These are phyloP conservation scores for Cryptotis parvus DNA, from an alignment of 2,113 vertebrate species.

Conservation along the genomic window DNA sequence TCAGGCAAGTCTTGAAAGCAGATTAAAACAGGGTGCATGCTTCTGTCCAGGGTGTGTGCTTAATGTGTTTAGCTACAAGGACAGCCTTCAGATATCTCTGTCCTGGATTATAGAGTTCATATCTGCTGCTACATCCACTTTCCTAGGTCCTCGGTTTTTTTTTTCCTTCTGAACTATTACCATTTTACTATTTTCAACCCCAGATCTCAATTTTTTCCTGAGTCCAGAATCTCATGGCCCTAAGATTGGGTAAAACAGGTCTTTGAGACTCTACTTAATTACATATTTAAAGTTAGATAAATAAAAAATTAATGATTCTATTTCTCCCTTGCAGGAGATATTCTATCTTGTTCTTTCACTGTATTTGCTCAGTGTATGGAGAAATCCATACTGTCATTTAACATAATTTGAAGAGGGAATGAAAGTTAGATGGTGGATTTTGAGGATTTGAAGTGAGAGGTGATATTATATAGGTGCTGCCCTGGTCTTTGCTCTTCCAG, in stretches of 20 bases:
- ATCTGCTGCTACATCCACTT: neutral
- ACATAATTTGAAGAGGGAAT: neutral
- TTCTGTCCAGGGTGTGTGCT: too few relatives aligned
- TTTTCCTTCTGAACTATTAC: neutral
- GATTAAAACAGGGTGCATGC: too few relatives aligned
- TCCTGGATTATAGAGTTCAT: neutral
- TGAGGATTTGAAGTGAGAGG: neutral
- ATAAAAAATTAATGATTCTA: neutral
- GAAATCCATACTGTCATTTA: neutral
- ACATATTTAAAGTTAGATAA: neutral
- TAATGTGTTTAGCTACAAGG: too few relatives aligned
- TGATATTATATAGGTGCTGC: neutral
- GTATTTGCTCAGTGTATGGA: neutral
- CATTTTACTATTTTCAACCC: neutral
- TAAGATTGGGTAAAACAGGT: neutral
- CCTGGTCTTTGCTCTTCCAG: conserved; percentile 27
- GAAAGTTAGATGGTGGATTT: neutral
- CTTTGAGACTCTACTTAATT: neutral
- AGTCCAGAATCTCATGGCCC: too few relatives aligned
- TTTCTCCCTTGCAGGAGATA: conserved; percentile 30
- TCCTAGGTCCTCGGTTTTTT: neutral
- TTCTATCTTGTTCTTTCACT: neutral
- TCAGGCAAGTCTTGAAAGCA: too few relatives aligned
- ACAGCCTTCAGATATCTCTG: neutral
- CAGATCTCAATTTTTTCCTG: neutral